Conservation (phyloP, 2,113 vertebrate genomes). For the Sisor rabdophorus region DNA sequence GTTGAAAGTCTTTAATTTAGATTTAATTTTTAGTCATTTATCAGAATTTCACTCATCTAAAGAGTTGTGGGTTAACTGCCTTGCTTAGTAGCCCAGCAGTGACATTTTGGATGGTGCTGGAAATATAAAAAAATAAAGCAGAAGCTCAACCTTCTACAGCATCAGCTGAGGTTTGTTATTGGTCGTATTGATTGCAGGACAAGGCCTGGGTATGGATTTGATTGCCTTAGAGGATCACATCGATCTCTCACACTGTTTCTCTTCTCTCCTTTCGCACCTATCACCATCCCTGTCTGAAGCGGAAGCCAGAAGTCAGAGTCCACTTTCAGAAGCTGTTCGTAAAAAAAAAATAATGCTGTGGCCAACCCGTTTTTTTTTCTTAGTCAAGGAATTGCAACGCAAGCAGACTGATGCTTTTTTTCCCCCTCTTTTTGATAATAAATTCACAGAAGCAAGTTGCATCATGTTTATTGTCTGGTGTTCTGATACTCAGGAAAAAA, state of each 20-base stretch:
- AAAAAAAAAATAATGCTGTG: neutral
- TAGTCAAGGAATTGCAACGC: neutral
- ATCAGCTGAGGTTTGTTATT: slow-evolving; percentile 36
- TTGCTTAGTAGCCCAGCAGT: too few species aligned
- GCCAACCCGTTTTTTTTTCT: neutral
- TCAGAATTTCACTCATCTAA: too few species aligned
- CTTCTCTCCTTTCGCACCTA: neutral
- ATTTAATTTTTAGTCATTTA: too few species aligned
- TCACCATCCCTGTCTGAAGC: neutral
- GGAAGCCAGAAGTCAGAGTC: neutral
- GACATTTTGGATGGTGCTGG: too few species aligned
- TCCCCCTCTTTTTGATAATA: neutral
- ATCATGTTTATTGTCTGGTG: neutral
- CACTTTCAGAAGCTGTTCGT: slow-evolving; percentile 18
- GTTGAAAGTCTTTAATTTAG: too few species aligned
- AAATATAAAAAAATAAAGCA: neutral
- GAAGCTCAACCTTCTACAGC: slow-evolving; percentile 12
- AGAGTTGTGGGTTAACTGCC: too few species aligned
- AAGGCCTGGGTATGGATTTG: neutral
- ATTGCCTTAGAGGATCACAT: slow-evolving; percentile 28
- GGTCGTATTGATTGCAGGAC: slow-evolving; percentile 24
- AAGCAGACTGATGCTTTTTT: neutral
- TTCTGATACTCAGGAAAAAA: neutral
- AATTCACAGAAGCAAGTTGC: neutral
- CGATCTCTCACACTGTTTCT: slow-evolving; percentile 7